Conservation (phyloP, 2,113 vertebrate species). For the Vombatus ursinus region DNA sequence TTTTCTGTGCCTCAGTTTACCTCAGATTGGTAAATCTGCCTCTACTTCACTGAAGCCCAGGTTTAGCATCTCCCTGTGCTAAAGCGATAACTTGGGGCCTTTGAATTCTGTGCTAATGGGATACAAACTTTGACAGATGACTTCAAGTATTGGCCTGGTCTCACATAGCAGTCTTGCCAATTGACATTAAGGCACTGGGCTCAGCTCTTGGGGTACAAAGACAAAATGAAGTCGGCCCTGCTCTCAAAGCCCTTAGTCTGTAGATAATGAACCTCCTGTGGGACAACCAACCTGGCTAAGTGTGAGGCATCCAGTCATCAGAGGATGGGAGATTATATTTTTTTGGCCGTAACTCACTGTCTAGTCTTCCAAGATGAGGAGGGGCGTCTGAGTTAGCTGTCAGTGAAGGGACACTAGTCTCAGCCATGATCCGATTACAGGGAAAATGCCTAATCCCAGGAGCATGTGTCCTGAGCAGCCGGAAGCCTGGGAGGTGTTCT, state of each 20-base stretch:
- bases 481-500: too few species aligned
- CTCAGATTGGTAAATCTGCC: background rate
- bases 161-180: background rate
- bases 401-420: background rate
- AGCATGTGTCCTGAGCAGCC: background rate
- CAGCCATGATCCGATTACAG: background rate
- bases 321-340: background rate
- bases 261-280: background rate
- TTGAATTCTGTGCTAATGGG: background rate
- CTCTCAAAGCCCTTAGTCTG: too few species aligned
- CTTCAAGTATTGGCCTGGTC: too few species aligned
- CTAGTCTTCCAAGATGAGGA: background rate
- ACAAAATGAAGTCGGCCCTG: background rate
- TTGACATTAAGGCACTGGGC: background rate
- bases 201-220: background rate
- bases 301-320: background rate
- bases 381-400: background rate
- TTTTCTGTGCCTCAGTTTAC: conserved; percentile 22
- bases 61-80: too few species aligned
- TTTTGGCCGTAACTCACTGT: background rate
- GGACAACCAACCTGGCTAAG: background rate
- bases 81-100: background rate
- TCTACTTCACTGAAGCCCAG: background rate
- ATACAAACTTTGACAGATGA: too few species aligned
- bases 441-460: background rate